Base-by-base conservation (phyloP, 2,888 invertebrate species). In the Melanargia galathea region DNA sequence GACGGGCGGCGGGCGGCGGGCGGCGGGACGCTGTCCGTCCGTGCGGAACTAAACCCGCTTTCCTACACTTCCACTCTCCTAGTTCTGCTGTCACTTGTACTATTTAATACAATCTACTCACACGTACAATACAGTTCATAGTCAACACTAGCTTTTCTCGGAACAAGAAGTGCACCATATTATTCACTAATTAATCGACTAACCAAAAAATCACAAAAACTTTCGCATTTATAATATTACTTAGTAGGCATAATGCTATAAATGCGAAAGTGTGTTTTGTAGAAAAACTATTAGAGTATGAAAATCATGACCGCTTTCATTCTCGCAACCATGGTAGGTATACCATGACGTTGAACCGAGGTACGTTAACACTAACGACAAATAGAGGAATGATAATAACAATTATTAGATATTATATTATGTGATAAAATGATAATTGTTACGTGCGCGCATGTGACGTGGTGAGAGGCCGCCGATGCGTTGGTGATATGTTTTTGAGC, bases 21-120 rank as follows among this genome's bases (percentile, higher is more conserved):
- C 46, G 46, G n/a, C 68, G 65, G 54, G 66, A 65, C 63, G 52
- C 43, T 38, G 66, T 40, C 46, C 66, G 70, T 51, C 63, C 72
- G 68, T 68, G 72, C 71, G 71, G 71, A 72, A 71, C 71, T 66
- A 64, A 64, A 61, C 26, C 56, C 49, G 60, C 62, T 64, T 64
- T 70, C 61, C 56, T 52, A 51, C 40, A 26, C 58, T 59, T 52
- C 46, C 38, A 48, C 58, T 58, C 48, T 49, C 63, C 59, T 63
- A 56, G 65, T 59, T 35, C 43, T 20, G 10, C 8, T 49, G n/a
- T 13, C 54, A 45, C 43, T 43, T 6, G 18, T 2, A 18, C 43
- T 43, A n/a, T n/a, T n/a, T n/a, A 10, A 10, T 43, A 18, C 43
- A 18, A 16, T 10, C 10, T 8, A 43, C 43, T 7, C 18, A 18